These are phyloP conservation scores for Mugil cephalus DNA, from an alignment of 2,113 vertebrate genomes.

Conservation along the genomic window DNA sequence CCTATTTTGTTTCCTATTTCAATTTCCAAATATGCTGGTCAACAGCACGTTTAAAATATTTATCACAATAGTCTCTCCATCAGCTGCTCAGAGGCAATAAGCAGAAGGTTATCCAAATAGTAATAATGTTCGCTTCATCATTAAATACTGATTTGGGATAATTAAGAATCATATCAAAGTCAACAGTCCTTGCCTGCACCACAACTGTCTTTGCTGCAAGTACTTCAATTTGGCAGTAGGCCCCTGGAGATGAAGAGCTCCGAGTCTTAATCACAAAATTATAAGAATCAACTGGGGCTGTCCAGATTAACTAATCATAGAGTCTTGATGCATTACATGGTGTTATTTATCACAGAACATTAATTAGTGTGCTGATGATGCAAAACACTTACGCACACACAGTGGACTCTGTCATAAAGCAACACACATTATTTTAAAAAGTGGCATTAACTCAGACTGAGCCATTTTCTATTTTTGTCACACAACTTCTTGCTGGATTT, in stretches of 20 bases:
- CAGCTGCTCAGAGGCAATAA: slow-evolving; percentile 22
- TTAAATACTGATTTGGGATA: slow-evolving; percentile 12
- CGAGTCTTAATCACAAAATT: slow-evolving; percentile 68
- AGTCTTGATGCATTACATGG: slow-evolving; percentile 55
- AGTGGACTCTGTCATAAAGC: background rate
- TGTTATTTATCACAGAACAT: slow-evolving; percentile 54
- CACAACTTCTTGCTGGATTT: background rate
- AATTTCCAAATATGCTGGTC: background rate
- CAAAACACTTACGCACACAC: slow-evolving; percentile 7
- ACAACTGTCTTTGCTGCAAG: slow-evolving; percentile 5
- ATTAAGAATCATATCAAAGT: slow-evolving; percentile 20
- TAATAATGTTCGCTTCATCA: slow-evolving; percentile 23
- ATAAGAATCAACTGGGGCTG: slow-evolving; percentile 42
- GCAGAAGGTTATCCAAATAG: background rate
- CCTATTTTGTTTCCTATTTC: background rate
- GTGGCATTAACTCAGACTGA: background rate
- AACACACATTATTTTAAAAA: background rate
- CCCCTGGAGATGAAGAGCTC: slow-evolving; percentile 41
- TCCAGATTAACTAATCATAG: slow-evolving; percentile 50
- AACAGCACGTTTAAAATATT: background rate
- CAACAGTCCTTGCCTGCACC: background rate
- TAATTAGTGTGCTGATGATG: slow-evolving; percentile 33
- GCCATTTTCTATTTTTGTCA: slow-evolving; percentile 5
- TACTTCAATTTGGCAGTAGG: slow-evolving; percentile 25
- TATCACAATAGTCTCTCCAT: slow-evolving; percentile 4